Base-by-base conservation (phyloP, 2,888 invertebrate species). In the Labia minor region DNA sequence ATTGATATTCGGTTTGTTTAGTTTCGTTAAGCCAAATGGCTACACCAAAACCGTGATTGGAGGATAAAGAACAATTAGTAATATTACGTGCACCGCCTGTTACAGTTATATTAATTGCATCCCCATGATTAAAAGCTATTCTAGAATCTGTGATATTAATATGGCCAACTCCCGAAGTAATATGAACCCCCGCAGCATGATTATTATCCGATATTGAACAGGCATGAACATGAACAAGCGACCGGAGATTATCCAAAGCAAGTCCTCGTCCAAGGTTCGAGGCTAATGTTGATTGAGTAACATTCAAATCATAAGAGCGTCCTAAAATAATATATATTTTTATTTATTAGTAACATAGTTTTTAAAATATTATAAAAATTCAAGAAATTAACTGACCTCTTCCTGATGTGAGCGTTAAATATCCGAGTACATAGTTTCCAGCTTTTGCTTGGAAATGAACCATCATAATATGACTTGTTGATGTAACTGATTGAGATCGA, bases 261-360 rank as follows among this genome's bases (percentile, higher is more conserved):
- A 99, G 85, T n/a, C 99, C 99, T 75, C 95, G 86, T 0, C 97
- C 97, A 72, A 89, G 88, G 79, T 99, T 99, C 76, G 91, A 88
- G 1, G 88, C 86, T 68, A 98, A 86, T 37, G 87, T 85, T 1
- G 92, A 90, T 73, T 92, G 87, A 0, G 89, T 88, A 18, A 99
- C 83, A 73, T 92, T 92, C 66, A 97, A 80, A 77, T 97, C 96
- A 76, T 88, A 93, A 21, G 87, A 86, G 81, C 90, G 82, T 68
- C 76, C 82, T 81, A 71, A 1, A 73, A 68, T 71, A 69, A 67
- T 8, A 1, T 26, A 10, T 37, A 14, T 26, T 18, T 21, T 18
- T 61, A 37, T 18, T 6, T 16, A 21, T 64, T 21, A 10, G 26
- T 21, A 16, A 33, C 19, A 16, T 21, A 68, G 19, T 14, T 62